Evolutionary conservation across 2,113 vertebrate species (phyloP), one percentile per base, ranked within the genome.

Genomic region (Proterorhinus semilunaris): DNA sequence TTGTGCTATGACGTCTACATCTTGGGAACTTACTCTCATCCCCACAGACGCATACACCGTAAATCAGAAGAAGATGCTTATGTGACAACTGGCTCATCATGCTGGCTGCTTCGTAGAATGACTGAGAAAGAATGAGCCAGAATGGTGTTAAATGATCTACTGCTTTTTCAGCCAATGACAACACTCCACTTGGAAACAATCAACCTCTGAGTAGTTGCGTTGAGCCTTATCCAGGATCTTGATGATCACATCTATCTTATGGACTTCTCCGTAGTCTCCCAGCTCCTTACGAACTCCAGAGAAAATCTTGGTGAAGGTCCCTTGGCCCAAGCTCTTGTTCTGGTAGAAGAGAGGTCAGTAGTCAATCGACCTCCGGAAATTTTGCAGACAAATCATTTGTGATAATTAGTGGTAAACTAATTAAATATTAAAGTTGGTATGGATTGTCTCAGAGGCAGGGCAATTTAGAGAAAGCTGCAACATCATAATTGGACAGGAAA

Each of bases 51-150:
- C 97, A 98, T 49, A 99, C 94, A 10, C 98, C 98, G 47, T 96
- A 98, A 90, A 95, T 99, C 83, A 98, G 93, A 69, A 99, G 92
- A 77, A 99, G 79, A 86, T 99, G 96, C 82, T 96, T 98, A 84
- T 99, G 95, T 79, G 97, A 97, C 66, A 98, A 94, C 81, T 99
- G 97, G 84, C 96, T 99, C 97, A 99, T 99, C 96, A 99, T 97
- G 82, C 98, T 99, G 83, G 97, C 97, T 52, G 98, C 96, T 90
- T 99, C 98, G 89, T 98, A 98, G 87, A 99, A 99, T 0, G 96
- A 98, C 98, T 99, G 62, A n/a, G 42, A 8, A 76, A 72, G 79
- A 73, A 76, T 0, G 5, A 66, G 6, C 58, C 8, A 66, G 58
- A 12, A 45, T 12, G 12, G 36, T 8, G 10, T 13, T 57, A 12